Conservation (phyloP, 1,140 invertebrate species). For the Bombus confusus region DNA sequence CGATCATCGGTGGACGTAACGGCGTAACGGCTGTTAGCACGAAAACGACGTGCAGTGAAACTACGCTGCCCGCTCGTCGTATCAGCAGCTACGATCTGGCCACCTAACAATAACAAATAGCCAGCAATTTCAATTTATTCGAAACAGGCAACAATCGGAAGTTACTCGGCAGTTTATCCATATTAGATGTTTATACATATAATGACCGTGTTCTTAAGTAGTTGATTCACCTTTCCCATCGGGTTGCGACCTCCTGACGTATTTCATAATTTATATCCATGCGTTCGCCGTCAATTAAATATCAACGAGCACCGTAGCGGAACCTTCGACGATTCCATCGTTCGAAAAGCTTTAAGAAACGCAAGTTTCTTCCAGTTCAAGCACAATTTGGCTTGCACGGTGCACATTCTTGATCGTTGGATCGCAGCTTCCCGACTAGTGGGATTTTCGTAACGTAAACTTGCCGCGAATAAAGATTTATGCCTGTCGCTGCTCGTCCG, state of each 20-base stretch:
- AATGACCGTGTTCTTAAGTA: slow-evolving; percentile 71
- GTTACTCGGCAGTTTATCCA: slow-evolving; percentile 74
- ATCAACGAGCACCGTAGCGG: no score
- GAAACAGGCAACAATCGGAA: slow-evolving; percentile 61
- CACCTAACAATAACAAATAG: neutral
- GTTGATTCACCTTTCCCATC: slow-evolving; percentile 55
- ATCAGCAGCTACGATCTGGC: no score
- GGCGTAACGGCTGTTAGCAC: slow-evolving; percentile 30
- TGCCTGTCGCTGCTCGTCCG: no score
- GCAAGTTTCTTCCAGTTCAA: no score
- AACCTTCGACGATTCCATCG: no score
- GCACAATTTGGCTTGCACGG: no score
- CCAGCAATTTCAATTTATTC: slow-evolving; percentile 42
- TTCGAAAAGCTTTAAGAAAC: no score
- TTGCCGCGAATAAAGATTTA: no score
- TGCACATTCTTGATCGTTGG: no score
- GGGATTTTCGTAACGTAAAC: no score
- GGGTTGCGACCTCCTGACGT: slow-evolving; percentile 73
- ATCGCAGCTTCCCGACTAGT: no score
- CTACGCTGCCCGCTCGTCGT: no score
- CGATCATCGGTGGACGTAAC: neutral
- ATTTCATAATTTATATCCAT: slow-evolving; percentile 76
- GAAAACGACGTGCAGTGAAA: neutral
- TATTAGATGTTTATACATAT: slow-evolving; percentile 55
- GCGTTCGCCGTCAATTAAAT: slow-evolving; percentile 19